A percentile compares a stretch with the other conserved stretches of the same genome.
phyloP scores from a whole-genome alignment of 2,888 invertebrate genomes.

The Agrochola litura region DNA sequence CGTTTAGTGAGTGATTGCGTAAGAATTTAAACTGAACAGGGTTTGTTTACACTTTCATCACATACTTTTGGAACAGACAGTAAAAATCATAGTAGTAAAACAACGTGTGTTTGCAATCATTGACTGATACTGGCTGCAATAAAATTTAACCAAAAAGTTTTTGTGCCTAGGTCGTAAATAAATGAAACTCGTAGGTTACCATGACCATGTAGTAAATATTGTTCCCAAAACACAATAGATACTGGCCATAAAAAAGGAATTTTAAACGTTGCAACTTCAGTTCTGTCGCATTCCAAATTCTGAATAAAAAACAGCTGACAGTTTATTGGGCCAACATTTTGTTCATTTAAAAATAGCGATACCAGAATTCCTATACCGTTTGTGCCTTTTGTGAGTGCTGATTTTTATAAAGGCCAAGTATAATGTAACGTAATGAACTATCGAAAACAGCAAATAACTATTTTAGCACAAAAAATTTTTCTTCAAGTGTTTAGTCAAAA shows the following conservation, averaged over 20 bases:
- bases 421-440: too few relatives aligned
- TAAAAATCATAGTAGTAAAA: background rate
- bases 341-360: constrained; percentile 29
- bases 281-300: constrained; percentile 39
- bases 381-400: too few relatives aligned
- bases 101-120: background rate
- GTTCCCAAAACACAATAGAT: constrained; percentile 26
- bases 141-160: background rate
- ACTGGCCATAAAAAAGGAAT: constrained; percentile 45
- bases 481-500: too few relatives aligned
- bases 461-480: too few relatives aligned
- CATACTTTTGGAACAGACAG: background rate
- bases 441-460: too few relatives aligned
- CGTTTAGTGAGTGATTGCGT: background rate
- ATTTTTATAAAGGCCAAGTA: too few relatives aligned
- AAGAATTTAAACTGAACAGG: background rate
- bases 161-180: constrained; percentile 11
- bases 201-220: constrained; percentile 29
- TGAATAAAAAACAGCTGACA: constrained; percentile 53
- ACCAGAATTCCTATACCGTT: background rate
- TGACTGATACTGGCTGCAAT: background rate
- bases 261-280: constrained; percentile 42
- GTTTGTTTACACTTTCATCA: background rate
- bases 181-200: constrained; percentile 16
- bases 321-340: constrained; percentile 36